These are phyloP conservation scores for Microplitis deprimator DNA, from an alignment of 2,888 invertebrate species.

Conservation along the genomic window DNA sequence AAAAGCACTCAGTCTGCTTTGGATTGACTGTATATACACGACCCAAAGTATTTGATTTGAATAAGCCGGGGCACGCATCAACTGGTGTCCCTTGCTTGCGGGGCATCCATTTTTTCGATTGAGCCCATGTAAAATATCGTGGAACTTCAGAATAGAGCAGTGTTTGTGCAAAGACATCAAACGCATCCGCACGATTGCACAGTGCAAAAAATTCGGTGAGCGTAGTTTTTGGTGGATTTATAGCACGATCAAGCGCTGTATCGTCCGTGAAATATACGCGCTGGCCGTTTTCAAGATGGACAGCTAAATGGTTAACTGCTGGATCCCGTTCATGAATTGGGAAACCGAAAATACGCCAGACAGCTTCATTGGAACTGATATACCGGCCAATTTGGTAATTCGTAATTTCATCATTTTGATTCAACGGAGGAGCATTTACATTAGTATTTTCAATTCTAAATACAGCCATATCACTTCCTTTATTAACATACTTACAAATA, in stretches of 20 bases:
- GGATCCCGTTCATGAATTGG: slow-evolving; percentile 2
- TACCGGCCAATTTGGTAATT: no score
- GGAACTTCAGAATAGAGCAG: slow-evolving; percentile 44
- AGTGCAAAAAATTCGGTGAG: slow-evolving; percentile 44
- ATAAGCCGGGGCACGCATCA: slow-evolving; percentile 30
- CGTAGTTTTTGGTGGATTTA: slow-evolving; percentile 38
- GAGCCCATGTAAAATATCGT: slow-evolving; percentile 36
- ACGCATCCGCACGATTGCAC: slow-evolving; percentile 40
- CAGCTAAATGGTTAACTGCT: slow-evolving; percentile 55
- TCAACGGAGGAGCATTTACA: no score
- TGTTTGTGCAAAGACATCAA: slow-evolving; percentile 44
- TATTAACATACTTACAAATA: no score
- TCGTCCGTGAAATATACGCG: slow-evolving; percentile 62
- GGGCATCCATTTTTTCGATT: slow-evolving; percentile 43
- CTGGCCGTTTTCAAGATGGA: slow-evolving; percentile 52
- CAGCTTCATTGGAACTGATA: no score
- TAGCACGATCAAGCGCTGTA: slow-evolving; percentile 57
- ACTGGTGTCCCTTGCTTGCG: slow-evolving; percentile 38
- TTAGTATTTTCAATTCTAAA: no score
- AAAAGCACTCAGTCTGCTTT: slow-evolving; percentile 37
- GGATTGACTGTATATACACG: slow-evolving; percentile 36
- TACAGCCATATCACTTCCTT: no score
- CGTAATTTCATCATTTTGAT: no score
- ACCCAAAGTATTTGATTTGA: slow-evolving; percentile 25
- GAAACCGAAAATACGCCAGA: no score